A percentile compares a stretch with the other conserved stretches of the same genome.
These are phyloP conservation scores for Prionailurus bengalensis DNA, from an alignment of 2,113 vertebrate species.

Conservation along the genomic window DNA sequence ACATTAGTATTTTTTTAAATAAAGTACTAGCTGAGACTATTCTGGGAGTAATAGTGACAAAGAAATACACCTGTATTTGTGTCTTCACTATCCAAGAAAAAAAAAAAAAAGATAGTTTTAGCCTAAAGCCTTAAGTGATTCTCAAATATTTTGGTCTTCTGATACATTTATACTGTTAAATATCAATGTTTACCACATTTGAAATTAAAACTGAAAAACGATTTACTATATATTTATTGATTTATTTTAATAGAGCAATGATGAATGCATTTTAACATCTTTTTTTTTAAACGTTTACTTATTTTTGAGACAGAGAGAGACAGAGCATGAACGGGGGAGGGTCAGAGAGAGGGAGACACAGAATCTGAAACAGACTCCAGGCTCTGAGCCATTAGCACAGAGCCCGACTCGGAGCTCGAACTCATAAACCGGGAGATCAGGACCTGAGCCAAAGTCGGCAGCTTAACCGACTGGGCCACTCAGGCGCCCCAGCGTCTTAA, in stretches of 20 bases:
- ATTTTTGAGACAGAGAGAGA: too few relatives aligned
- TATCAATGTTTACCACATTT: background rate
- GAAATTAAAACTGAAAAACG: background rate
- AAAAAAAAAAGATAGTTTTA: background rate
- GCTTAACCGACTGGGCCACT: too few relatives aligned
- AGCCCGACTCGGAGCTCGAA: too few relatives aligned
- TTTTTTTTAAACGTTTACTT: too few relatives aligned
- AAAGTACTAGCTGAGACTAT: background rate
- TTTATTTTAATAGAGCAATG: background rate
- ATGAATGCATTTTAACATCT: background rate
- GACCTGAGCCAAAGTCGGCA: rapidly evolving
- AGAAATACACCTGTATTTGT: background rate
- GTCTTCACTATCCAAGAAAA: background rate
- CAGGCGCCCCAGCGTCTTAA: too few relatives aligned
- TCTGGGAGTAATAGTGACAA: background rate
- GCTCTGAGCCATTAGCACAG: too few relatives aligned
- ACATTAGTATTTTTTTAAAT: background rate
- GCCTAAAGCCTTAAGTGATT: background rate
- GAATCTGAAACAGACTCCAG: too few relatives aligned
- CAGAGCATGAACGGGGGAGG: too few relatives aligned
- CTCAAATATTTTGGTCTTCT: background rate
- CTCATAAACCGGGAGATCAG: rapidly evolving
- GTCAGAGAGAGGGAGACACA: too few relatives aligned
- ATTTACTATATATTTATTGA: background rate
- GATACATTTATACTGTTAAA: background rate